Evolutionary conservation across 2,113 vertebrate species (phyloP).

Genomic region (Sisor rabdophorus): DNA sequence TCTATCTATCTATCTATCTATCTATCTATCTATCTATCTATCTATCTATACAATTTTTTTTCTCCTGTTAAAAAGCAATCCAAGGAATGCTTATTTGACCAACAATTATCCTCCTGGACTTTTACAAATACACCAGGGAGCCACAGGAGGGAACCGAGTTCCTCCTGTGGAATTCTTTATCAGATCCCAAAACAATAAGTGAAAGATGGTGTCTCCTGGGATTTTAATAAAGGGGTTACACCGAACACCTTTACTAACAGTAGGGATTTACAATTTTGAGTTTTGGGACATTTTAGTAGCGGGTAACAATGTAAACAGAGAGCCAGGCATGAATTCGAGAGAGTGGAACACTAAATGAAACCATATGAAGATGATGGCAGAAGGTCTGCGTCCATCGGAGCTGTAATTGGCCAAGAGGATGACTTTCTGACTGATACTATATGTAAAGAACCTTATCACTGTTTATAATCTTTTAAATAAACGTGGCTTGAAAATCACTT

Average conservation of each 20-base stretch:
- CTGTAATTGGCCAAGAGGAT: no score
- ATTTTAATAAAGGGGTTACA: neutral
- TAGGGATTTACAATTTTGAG: neutral
- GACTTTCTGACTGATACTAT: no score
- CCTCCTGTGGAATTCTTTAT: conserved; percentile 26
- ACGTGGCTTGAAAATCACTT: no score
- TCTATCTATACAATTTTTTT: no score
- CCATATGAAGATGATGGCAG: no score
- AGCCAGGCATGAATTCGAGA: neutral
- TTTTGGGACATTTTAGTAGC: neutral
- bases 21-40: no score
- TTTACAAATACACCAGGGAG: conserved; percentile 30
- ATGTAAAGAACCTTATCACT: no score
- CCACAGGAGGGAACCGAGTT: conserved; percentile 10
- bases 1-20: no score
- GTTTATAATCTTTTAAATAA: no score
- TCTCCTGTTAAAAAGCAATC: neutral
- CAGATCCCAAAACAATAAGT: conserved; percentile 10
- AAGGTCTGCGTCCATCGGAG: no score
- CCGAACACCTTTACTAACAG: conserved; percentile 11
- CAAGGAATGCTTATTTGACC: neutral
- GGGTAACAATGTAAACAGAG: neutral
- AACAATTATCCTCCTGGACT: neutral
- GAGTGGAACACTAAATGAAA: neutral
- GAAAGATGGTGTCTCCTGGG: conserved; percentile 3